Evolutionary conservation across 2,888 invertebrate genomes (phyloP).

Genomic region (Morpho helenor): DNA sequence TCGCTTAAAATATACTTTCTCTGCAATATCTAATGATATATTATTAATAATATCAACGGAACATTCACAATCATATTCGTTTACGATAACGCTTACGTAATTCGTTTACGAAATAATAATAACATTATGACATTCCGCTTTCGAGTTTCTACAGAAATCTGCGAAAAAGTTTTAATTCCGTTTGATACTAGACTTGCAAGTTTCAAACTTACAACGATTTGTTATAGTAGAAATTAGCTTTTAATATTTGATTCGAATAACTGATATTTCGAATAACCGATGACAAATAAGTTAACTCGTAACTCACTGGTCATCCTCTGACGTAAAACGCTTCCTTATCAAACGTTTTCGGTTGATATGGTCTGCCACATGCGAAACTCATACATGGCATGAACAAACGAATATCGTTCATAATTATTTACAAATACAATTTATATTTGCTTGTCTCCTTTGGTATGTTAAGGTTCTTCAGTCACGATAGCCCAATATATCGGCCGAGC

Average conservation of each 20-base stretch:
- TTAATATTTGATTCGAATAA: too few species aligned
- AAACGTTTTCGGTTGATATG: slow-evolving; percentile 32
- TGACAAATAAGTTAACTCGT: slow-evolving; percentile 14
- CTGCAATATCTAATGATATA: too few species aligned
- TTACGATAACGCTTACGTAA: too few species aligned
- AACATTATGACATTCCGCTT: too few species aligned
- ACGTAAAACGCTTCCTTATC: slow-evolving; percentile 40
- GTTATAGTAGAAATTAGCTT: too few species aligned
- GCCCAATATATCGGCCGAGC: slow-evolving; percentile 30
- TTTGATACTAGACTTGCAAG: too few species aligned
- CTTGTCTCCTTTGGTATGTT: slow-evolving; percentile 13
- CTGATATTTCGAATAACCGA: slow-evolving; percentile 8
- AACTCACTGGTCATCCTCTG: slow-evolving; percentile 28
- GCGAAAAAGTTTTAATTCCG: neutral
- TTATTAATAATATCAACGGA: too few species aligned
- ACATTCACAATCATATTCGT: too few species aligned
- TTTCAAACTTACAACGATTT: too few species aligned
- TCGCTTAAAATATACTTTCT: too few species aligned
- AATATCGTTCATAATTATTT: slow-evolving; percentile 16
- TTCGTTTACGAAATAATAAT: too few species aligned
- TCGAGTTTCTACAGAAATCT: too few species aligned
- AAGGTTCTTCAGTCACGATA: slow-evolving; percentile 9
- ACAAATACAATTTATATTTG: slow-evolving; percentile 14
- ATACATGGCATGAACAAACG: slow-evolving; percentile 10
- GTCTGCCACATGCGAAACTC: slow-evolving; percentile 17